Conservation (phyloP, 2,113 vertebrate species). For the Propithecus coquereli region DNA sequence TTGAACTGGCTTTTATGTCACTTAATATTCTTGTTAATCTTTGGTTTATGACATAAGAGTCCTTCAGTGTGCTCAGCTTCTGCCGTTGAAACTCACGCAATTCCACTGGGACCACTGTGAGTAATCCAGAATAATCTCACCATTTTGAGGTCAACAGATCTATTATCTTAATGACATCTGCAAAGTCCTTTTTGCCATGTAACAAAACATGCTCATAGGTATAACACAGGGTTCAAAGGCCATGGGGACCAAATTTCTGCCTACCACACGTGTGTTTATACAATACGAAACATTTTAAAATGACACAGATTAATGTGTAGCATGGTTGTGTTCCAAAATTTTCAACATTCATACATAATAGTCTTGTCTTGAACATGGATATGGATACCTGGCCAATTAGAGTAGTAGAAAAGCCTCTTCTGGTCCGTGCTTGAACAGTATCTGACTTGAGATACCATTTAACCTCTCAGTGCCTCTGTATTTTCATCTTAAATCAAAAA, state of each 20-base stretch:
- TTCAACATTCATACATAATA: not conserved
- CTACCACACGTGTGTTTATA: not conserved
- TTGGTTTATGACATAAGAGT: not conserved
- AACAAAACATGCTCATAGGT: not conserved
- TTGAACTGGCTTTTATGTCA: not conserved
- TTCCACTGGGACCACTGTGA: not conserved
- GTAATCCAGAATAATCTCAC: not conserved
- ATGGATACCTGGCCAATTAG: not conserved
- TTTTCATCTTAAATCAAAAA: not conserved
- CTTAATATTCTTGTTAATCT: not conserved
- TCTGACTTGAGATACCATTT: not conserved
- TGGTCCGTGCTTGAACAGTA: not conserved
- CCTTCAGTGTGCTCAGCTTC: not conserved
- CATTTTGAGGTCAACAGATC: not conserved
- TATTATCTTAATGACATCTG: not conserved
- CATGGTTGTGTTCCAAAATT: not conserved
- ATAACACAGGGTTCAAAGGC: not conserved
- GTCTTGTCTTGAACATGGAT: not conserved
- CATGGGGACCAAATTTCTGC: not conserved
- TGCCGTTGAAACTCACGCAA: not conserved
- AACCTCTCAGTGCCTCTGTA: not conserved
- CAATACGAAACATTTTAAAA: not conserved
- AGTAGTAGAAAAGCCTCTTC: not conserved
- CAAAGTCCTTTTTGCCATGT: not conserved
- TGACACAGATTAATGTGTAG: not conserved